Conservation (phyloP, 2,888 invertebrate genomes). For the Eupeodes luniger region DNA sequence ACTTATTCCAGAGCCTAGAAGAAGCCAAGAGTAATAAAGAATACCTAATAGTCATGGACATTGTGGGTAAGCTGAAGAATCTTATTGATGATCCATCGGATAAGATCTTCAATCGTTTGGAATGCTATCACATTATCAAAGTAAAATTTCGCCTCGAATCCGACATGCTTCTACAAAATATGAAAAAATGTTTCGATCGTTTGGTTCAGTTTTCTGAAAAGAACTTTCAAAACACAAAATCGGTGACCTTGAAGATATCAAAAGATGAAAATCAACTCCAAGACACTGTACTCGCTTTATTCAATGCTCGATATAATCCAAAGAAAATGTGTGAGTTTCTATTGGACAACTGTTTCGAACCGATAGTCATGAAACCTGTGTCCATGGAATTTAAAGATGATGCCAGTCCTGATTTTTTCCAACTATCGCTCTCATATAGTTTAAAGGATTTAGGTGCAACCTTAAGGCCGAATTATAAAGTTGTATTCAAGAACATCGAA, state of each 20-base stretch:
- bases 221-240: conserved; percentile 82
- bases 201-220: conserved; percentile 82
- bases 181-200: conserved; percentile 82
- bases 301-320: conserved; percentile 83
- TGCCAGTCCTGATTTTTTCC: conserved; percentile 77
- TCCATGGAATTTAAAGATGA: conserved; percentile 80
- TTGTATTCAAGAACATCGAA: conserved; percentile 81
- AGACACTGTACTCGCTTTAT: conserved; percentile 81
- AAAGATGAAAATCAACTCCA: conserved; percentile 81
- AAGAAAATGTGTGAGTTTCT: conserved; percentile 82
- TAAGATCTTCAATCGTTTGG: conserved; percentile 80
- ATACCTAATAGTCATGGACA: conserved; percentile 80
- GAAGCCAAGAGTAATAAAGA: conserved; percentile 82
- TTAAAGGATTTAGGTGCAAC: conserved; percentile 78
- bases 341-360: conserved; percentile 82
- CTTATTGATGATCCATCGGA: conserved; percentile 80
- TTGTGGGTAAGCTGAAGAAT: conserved; percentile 80
- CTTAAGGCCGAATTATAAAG: conserved; percentile 82
- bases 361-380: conserved; percentile 82
- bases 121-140: conserved; percentile 82
- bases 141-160: conserved; percentile 82
- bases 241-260: conserved; percentile 81
- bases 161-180: conserved; percentile 81
- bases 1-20: conserved; percentile 84
- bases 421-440: conserved; percentile 82